Evolutionary conservation across 1,140 invertebrate species (phyloP), one percentile per base, ranked within the genome.

Genomic region (Drosophila watanabei): DNA sequence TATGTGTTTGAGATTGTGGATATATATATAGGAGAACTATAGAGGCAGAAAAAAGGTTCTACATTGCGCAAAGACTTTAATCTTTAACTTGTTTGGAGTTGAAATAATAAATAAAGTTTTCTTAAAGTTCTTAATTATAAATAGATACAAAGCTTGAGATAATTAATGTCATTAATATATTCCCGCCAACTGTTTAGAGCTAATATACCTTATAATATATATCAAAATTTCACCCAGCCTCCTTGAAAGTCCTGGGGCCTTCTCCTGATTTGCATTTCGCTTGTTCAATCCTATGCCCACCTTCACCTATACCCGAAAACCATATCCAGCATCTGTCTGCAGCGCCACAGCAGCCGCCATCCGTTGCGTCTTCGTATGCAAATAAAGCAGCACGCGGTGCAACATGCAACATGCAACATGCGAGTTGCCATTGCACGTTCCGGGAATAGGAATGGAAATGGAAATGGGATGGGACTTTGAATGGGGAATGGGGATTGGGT

Each of bases 331-430:
- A 75, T 75, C 71, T 75, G 71, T 73, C 71, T 75, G 71, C 62
- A 28, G 30, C 30, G 28, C 45, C 33, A 37, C 46, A 35, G 52
- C 45, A 59, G 35, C 46, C 52, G n/a, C 57, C 49, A 57, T 63
- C 54, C 45, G 33, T n/a, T 63, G 61, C 69, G 45, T 54, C 66
- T 60, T 72, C 79, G 77, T 89, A 90, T 89, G 85, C 86, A 89
- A 89, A 89, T 89, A 75, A 75, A 81, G 66, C 86, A 85, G 64
- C 85, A 88, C 79, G 86, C 85, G 66, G 86, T 73, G 86, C 82
- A 90, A 85, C 85, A 89, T 89, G 85, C 85, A 72, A 52, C 70
- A 73, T 73, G 70, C 71, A 75, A 75, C 71, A 75, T 79, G 61
- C 82, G 69, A 75, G 79, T 28, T 65, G 81, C 57, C 72, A 84